Conservation (phyloP, 2,888 invertebrate species). For the Ptilodon capucinus region DNA sequence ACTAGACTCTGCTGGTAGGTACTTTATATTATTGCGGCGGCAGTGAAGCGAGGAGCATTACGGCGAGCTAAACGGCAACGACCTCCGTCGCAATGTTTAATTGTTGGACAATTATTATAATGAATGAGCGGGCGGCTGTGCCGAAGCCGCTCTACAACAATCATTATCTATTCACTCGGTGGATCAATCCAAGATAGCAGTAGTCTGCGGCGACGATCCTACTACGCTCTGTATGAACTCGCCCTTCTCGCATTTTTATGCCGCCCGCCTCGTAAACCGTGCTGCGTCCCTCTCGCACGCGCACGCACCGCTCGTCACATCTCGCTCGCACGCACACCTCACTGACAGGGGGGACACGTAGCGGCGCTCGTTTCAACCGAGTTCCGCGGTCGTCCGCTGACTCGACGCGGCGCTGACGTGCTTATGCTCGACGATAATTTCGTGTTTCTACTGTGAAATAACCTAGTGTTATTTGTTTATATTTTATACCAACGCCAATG, state of each 20-base stretch:
- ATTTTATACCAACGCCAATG: slow-evolving; percentile 57
- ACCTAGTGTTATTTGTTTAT: slow-evolving; percentile 78
- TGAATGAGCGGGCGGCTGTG: slow-evolving; percentile 59
- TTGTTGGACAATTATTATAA: slow-evolving; percentile 67
- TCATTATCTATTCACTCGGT: slow-evolving; percentile 62
- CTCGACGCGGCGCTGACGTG: slow-evolving; percentile 78
- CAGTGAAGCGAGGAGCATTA: slow-evolving; percentile 25
- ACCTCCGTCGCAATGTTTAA: slow-evolving; percentile 60
- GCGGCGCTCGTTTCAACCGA: slow-evolving; percentile 57
- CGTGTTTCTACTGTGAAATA: slow-evolving; percentile 70
- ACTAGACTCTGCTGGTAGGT: slow-evolving; percentile 10
- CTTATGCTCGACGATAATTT: slow-evolving; percentile 60
- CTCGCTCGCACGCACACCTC: slow-evolving; percentile 55
- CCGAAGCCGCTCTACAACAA: slow-evolving; percentile 51
- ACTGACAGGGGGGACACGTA: slow-evolving; percentile 66
- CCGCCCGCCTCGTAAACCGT: slow-evolving; percentile 55
- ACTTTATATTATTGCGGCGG: slow-evolving; percentile 16
- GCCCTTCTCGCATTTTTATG: slow-evolving; percentile 72
- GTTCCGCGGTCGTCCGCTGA: slow-evolving; percentile 78
- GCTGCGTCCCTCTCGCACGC: slow-evolving; percentile 39
- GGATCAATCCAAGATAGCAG: slow-evolving; percentile 63
- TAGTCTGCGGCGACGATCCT: slow-evolving; percentile 48
- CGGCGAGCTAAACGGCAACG: slow-evolving; percentile 50
- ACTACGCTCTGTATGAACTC: slow-evolving; percentile 45
- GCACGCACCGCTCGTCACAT: slow-evolving; percentile 21